Conservation (phyloP, 2,888 invertebrate genomes). For the Agrypnus murinus region DNA sequence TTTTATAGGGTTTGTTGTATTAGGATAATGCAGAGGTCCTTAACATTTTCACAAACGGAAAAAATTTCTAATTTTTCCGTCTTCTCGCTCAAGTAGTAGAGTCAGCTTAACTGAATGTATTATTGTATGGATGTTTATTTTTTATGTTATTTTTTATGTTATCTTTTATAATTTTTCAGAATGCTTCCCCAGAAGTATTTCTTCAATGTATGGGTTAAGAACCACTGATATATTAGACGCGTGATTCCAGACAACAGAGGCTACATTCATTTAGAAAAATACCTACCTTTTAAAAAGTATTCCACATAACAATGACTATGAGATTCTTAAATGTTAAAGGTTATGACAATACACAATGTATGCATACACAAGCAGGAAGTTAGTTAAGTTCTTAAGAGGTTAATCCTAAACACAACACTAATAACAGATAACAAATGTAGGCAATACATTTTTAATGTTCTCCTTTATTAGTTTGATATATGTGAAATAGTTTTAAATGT, state of each 20-base stretch:
- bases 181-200: too few relatives aligned
- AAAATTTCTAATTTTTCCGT: too few relatives aligned
- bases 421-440: neutral
- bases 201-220: too few relatives aligned
- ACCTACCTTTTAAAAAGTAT: slow-evolving; percentile 23
- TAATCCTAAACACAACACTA: neutral
- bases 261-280: neutral
- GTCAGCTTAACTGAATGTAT: too few relatives aligned
- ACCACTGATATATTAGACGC: too few relatives aligned
- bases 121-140: too few relatives aligned
- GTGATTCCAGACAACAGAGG: neutral
- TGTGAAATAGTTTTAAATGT: slow-evolving; percentile 1
- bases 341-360: slow-evolving; percentile 30
- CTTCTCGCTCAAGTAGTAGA: too few relatives aligned
- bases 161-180: too few relatives aligned
- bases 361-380: slow-evolving; percentile 27
- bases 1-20: too few relatives aligned
- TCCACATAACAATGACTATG: slow-evolving; percentile 38
- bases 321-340: slow-evolving; percentile 39
- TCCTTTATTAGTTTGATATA: neutral
- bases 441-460: neutral
- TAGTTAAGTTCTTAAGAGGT: slow-evolving; percentile 28
- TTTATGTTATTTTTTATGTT: too few relatives aligned
- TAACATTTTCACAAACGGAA: too few relatives aligned
- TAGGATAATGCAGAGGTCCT: too few relatives aligned